Percentiles rank a stretch among this genome's conserved stretches.
phyloP scores from a whole-genome alignment of 2,797 vertebrate genomes.

The Poeciliopsis infans region DNA sequence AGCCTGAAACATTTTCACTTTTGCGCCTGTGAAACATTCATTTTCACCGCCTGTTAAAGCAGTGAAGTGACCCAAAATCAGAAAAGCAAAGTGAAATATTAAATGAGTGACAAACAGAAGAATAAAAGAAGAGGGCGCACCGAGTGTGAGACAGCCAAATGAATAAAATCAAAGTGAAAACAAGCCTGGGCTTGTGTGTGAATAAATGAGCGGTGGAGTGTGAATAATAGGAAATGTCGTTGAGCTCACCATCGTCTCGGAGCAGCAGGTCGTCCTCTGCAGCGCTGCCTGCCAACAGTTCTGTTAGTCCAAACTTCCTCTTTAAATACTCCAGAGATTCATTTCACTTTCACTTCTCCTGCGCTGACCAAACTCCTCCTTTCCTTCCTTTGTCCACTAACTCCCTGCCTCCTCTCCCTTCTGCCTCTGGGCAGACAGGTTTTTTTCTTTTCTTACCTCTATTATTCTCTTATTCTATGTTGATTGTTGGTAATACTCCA shows the following conservation, averaged over 20 bases:
- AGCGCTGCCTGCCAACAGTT: slow-evolving; percentile 39
- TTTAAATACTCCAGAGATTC: slow-evolving; percentile 75
- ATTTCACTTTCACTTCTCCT: slow-evolving; percentile 87
- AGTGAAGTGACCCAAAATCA: background rate
- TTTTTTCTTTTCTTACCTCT: background rate
- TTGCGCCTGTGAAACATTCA: background rate
- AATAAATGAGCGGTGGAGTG: background rate
- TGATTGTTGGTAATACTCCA: background rate
- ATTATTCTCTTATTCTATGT: background rate
- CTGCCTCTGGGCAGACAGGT: background rate
- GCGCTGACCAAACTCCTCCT: slow-evolving; percentile 51
- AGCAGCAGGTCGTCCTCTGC: slow-evolving; percentile 17
- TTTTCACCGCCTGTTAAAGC: background rate
- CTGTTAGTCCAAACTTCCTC: slow-evolving; percentile 76
- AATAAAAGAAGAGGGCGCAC: background rate
- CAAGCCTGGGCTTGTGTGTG: background rate
- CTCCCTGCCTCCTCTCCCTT: slow-evolving; percentile 10
- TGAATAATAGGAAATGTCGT: background rate
- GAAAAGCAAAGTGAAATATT: background rate
- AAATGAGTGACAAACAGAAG: background rate
- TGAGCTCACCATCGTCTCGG: slow-evolving; percentile 45
- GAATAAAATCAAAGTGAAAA: slow-evolving; percentile 35
- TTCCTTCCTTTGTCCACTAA: slow-evolving; percentile 32
- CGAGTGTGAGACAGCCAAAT: background rate
- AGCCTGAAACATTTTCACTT: background rate